These are phyloP conservation scores for Thrips palmi DNA, from an alignment of 1,140 invertebrate genomes.

Conservation along the genomic window DNA sequence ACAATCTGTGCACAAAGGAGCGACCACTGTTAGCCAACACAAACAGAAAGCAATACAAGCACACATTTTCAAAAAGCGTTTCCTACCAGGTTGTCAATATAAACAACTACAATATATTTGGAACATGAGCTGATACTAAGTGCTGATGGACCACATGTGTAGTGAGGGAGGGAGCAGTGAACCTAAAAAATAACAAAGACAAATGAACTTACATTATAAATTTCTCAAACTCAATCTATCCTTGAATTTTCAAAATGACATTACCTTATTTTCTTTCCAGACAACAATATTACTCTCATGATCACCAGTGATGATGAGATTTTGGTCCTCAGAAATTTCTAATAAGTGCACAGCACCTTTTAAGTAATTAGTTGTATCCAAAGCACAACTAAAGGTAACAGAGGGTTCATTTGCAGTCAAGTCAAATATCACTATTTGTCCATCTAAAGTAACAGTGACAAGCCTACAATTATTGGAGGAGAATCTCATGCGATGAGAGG, in stretches of 20 bases:
- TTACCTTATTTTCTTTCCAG: constrained; percentile 27
- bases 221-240: not conserved
- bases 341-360: constrained; percentile 29
- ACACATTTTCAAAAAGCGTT: not conserved
- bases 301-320: constrained; percentile 42
- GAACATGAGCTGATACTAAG: constrained; percentile 35
- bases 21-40: not conserved
- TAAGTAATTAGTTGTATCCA: constrained; percentile 15
- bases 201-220: not conserved
- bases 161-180: constrained; percentile 39
- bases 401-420: not conserved
- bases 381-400: not conserved
- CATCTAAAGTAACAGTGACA: not conserved
- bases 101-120: constrained; percentile 39
- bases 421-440: not conserved
- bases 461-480: constrained; percentile 14
- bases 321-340: constrained; percentile 31
- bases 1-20: constrained; percentile 32
- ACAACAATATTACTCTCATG: constrained; percentile 34
- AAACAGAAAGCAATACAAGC: constrained; percentile 3
- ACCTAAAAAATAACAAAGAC: constrained; percentile 18
- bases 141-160: constrained; percentile 39
- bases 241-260: constrained; percentile 21
- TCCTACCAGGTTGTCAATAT: constrained; percentile 49
- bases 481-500: constrained; percentile 28